Conservation (phyloP, 2,113 vertebrate genomes). For the Apus apus region DNA sequence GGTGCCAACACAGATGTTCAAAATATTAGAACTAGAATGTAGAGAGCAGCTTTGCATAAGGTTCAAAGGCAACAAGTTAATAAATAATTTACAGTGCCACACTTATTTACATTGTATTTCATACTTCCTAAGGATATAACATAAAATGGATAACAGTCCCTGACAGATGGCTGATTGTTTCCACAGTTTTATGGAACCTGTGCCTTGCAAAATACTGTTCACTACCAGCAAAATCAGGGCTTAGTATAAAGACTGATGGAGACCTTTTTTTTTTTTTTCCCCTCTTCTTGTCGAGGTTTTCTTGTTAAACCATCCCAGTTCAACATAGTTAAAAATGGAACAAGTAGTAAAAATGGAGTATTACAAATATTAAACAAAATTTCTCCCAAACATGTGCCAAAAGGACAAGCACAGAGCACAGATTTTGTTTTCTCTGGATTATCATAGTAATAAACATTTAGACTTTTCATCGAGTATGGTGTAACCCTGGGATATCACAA, state of each 20-base stretch:
- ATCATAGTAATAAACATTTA: background rate
- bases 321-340: background rate
- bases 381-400: background rate
- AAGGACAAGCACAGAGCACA: background rate
- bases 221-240: background rate
- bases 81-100: background rate
- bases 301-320: background rate
- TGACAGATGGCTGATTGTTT: slow-evolving; percentile 2
- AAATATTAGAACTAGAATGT: background rate
- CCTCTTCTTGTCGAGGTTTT: background rate
- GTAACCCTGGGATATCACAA: background rate
- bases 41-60: background rate
- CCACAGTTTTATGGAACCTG: background rate
- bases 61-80: background rate
- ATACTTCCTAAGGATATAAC: background rate
- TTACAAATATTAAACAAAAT: background rate
- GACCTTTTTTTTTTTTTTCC: background rate
- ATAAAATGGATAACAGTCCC: background rate
- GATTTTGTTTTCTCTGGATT: background rate
- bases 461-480: background rate
- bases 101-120: background rate
- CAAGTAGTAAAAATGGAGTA: background rate
- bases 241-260: background rate
- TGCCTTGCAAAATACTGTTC: background rate
- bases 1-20: background rate